A percentile compares a stretch with the other conserved stretches of the same genome.
phyloP scores from a whole-genome alignment of 1,140 invertebrate species.

The Cotesia glomerata region DNA sequence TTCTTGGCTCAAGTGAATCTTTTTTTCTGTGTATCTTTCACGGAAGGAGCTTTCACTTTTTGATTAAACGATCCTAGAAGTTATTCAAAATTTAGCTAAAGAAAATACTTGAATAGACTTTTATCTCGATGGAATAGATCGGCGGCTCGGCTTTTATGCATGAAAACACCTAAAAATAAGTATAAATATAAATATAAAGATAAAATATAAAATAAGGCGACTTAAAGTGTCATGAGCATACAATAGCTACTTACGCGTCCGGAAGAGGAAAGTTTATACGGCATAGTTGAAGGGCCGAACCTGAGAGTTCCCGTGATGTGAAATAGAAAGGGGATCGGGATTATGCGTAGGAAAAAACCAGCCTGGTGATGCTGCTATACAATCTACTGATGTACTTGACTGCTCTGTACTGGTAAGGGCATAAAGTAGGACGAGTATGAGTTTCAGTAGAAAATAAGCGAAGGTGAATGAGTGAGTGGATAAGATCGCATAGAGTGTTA shows the following conservation, averaged over 20 bases:
- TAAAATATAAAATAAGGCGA: background rate
- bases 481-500: background rate
- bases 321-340: conserved; percentile 6
- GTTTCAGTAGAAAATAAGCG: no score
- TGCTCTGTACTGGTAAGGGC: background rate
- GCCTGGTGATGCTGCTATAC: background rate
- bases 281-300: conserved; percentile 7
- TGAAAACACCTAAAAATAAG: no score
- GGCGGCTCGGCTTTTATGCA: no score
- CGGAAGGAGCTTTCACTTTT: no score
- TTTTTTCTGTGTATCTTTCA: no score
- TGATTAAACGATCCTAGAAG: no score
- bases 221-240: background rate
- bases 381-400: background rate
- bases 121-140: no score
- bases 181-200: background rate
- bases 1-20: no score
- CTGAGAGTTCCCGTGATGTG: background rate
- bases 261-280: conserved; percentile 15
- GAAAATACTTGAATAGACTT: no score
- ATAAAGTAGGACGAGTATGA: no score
- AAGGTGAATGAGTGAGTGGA: no score
- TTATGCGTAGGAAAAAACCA: conserved; percentile 12
- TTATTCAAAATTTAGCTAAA: no score
- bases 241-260: conserved; percentile 9